A percentile compares a stretch with the other conserved stretches of the same genome.
phyloP scores from a whole-genome alignment of 1,140 invertebrate genomes.

The Tetramorium parvispinum region DNA sequence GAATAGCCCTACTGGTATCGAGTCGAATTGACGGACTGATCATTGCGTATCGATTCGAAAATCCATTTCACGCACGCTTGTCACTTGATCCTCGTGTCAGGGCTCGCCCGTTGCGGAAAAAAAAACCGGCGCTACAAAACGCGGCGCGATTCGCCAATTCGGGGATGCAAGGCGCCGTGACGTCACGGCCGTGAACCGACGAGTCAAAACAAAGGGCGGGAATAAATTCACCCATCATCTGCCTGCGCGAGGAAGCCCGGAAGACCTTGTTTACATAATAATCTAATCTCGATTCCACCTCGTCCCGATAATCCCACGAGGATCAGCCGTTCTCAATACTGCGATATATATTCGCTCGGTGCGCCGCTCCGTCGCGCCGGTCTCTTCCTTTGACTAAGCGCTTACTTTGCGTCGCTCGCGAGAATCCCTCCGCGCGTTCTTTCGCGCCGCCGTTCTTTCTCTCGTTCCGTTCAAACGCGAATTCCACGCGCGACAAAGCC shows the following conservation, averaged over 20 bases:
- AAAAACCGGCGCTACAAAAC: no score
- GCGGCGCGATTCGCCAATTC: no score
- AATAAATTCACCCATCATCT: not conserved
- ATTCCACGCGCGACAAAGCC: no score
- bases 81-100: no score
- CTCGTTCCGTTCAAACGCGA: no score
- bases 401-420: not conserved
- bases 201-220: not conserved
- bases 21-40: no score
- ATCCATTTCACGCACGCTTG: no score
- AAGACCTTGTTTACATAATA: slow-evolving; percentile 4
- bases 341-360: not conserved
- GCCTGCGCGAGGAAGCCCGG: not conserved
- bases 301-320: not conserved
- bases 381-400: not conserved
- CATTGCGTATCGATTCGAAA: no score
- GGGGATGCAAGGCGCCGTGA: no score
- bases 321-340: not conserved
- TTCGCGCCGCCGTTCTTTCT: not conserved
- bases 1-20: no score
- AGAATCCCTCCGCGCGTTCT: not conserved
- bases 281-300: not conserved
- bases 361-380: no score
- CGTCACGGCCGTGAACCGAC: not conserved
- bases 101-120: no score